Percentiles rank a stretch among this genome's conserved stretches.
Conservation (phyloP, 2,113 vertebrate genomes). For the Rousettus leschenaultii region DNA sequence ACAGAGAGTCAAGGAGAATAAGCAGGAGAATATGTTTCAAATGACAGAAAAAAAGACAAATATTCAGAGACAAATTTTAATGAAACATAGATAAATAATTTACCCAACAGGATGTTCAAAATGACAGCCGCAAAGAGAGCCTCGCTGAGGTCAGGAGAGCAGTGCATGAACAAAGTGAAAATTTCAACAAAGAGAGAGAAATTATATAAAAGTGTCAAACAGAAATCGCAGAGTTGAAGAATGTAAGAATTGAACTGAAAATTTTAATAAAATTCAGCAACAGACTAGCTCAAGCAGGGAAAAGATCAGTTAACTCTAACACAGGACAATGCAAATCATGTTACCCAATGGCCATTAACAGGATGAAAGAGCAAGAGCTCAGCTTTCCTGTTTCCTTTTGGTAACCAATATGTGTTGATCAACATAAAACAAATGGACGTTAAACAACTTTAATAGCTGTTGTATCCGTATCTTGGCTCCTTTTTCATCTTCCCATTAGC, state of each 20-base stretch:
- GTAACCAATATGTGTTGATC: neutral
- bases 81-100: neutral
- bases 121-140: neutral
- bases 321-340: neutral
- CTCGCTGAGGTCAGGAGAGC: neutral
- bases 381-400: neutral
- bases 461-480: neutral
- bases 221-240: neutral
- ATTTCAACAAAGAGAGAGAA: neutral
- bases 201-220: neutral
- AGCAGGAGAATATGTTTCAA: neutral
- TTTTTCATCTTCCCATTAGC: neutral
- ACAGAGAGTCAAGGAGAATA: neutral
- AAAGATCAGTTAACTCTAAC: neutral
- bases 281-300: neutral
- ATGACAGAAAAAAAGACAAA: neutral
- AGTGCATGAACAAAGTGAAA: neutral
- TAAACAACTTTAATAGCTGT: neutral
- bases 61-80: neutral
- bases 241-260: neutral
- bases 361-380: neutral
- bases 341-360: neutral
- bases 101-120: neutral
- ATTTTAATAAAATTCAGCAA: neutral
- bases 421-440: neutral